phyloP scores from a whole-genome alignment of 2,888 invertebrate species.

The Tachystola acroxantha region DNA sequence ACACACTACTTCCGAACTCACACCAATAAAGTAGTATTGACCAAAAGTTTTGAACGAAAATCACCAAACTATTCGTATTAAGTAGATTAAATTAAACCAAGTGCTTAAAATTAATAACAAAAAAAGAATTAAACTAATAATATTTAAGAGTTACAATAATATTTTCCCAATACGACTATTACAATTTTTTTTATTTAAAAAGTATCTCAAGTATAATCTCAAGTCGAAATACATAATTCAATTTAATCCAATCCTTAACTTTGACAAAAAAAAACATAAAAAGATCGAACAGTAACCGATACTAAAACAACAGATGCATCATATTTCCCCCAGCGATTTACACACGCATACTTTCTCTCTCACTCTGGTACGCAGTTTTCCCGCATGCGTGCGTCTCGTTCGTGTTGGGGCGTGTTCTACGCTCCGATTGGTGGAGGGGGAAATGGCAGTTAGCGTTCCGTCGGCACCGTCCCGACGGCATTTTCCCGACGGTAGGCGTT shows the following conservation, averaged over 20 bases:
- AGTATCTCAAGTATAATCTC: no score
- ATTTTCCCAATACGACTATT: no score
- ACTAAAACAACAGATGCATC: slow-evolving; percentile 75
- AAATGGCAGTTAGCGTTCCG: slow-evolving; percentile 48
- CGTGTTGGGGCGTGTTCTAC: slow-evolving; percentile 59
- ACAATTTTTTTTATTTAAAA: no score
- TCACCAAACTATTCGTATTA: no score
- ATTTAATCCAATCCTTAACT: slow-evolving; percentile 54
- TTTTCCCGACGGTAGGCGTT: slow-evolving; percentile 68
- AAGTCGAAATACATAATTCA: slow-evolving; percentile 28
- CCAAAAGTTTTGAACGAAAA: no score
- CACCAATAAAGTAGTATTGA: slow-evolving; percentile 17
- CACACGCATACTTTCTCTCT: slow-evolving; percentile 53
- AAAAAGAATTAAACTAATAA: no score
- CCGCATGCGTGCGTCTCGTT: slow-evolving; percentile 38
- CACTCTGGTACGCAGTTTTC: slow-evolving; percentile 37
- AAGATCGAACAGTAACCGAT: slow-evolving; percentile 69
- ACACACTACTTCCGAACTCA: slow-evolving; percentile 20
- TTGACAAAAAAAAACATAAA: slow-evolving; percentile 53
- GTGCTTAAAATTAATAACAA: no score
- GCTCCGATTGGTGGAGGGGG: slow-evolving; percentile 65
- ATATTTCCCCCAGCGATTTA: slow-evolving; percentile 64
- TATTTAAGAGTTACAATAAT: no score
- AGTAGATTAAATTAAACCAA: no score
- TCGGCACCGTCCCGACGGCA: slow-evolving; percentile 63